A percentile compares a stretch with the other conserved stretches of the same genome.
Conservation (phyloP, 2,113 vertebrate species). For the Podilymbus podiceps region DNA sequence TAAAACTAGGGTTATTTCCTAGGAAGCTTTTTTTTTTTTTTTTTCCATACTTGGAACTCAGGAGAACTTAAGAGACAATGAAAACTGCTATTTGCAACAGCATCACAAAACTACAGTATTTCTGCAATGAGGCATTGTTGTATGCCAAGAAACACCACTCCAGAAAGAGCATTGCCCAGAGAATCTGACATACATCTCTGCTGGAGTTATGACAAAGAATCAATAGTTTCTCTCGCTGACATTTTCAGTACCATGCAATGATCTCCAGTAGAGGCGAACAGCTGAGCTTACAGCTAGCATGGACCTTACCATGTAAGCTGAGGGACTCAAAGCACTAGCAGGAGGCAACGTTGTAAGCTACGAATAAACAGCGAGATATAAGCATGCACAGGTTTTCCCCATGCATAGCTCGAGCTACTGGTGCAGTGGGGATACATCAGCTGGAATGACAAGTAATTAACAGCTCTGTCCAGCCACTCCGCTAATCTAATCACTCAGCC, state of each 20-base stretch:
- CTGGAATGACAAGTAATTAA: slow-evolving; percentile 34
- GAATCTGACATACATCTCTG: not conserved
- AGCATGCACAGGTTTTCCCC: not conserved
- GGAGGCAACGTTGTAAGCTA: not conserved
- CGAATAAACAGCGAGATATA: not conserved
- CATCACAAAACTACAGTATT: not conserved
- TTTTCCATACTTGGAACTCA: not conserved
- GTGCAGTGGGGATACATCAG: not conserved
- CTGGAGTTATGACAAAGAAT: not conserved
- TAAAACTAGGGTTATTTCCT: not conserved
- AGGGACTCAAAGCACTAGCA: not conserved
- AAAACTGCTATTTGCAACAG: slow-evolving; percentile 6
- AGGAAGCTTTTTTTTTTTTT: not conserved
- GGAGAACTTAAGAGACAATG: not conserved
- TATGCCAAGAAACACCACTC: not conserved
- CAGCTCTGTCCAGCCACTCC: not conserved
- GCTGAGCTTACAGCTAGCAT: not conserved
- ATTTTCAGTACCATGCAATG: not conserved
- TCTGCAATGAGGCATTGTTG: not conserved
- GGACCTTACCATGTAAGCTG: not conserved
- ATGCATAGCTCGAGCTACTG: not conserved
- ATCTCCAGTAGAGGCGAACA: not conserved
- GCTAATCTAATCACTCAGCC: slow-evolving; percentile 47
- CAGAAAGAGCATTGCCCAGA: not conserved
- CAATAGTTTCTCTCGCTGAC: not conserved